Percentiles rank a stretch among this genome's conserved stretches.
Conservation (phyloP, 1,140 invertebrate species). For the Teleogryllus occipitalis region DNA sequence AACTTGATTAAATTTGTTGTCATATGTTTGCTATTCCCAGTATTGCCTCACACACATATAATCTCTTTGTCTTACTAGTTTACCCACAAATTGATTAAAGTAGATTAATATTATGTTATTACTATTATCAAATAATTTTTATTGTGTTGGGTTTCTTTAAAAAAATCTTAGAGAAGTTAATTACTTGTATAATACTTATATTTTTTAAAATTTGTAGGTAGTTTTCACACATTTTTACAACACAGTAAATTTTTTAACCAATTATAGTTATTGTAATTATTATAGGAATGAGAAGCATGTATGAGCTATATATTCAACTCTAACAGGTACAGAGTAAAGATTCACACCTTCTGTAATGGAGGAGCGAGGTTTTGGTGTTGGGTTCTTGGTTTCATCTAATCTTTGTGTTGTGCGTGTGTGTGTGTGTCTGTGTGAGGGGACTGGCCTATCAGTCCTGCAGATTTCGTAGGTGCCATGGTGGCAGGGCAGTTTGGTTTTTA, state of each 20-base stretch:
- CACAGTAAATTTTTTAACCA: neutral
- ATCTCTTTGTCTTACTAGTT: neutral
- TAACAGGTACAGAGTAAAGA: neutral
- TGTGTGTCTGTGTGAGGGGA: neutral
- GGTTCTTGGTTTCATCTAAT: constrained; percentile 1
- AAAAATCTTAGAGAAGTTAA: neutral
- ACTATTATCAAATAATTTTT: neutral
- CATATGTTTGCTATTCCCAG: neutral
- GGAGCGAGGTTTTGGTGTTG: neutral
- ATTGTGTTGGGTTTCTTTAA: neutral
- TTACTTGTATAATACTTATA: neutral
- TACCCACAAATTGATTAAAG: neutral
- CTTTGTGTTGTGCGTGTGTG: neutral
- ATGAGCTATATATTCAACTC: neutral
- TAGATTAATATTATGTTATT: neutral
- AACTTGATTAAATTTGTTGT: neutral
- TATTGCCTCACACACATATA: neutral
- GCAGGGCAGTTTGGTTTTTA: neutral
- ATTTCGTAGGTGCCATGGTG: neutral
- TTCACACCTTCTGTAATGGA: neutral
- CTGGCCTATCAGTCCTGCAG: neutral
- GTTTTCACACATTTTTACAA: neutral
- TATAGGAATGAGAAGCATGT: neutral
- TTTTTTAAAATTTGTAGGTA: neutral
- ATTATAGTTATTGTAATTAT: neutral